Evolutionary conservation across 2,888 invertebrate genomes (phyloP), one percentile per base, ranked within the genome.

Genomic region (Dynastes tityus): DNA sequence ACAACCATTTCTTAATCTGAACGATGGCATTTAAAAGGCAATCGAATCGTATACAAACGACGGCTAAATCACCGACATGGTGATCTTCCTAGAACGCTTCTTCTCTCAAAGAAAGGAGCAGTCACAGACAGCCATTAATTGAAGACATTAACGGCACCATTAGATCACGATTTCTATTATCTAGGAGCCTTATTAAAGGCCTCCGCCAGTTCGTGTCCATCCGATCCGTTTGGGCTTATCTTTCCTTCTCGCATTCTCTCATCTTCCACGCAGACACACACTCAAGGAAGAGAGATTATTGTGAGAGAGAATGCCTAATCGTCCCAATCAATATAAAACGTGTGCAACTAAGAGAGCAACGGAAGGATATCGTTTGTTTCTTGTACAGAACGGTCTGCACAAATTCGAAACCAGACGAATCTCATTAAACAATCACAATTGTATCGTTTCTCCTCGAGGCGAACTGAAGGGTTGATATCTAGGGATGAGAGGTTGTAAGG

Each of bases 81-180:
- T 16, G 22, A 63, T 63, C 63, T 63, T 32, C 63, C 29, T 29
- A 63, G 63, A 63, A 63, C 63, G 32, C 32, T 37, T 63, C 8
- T 45, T 45, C 45, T 45, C 11, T 11, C 45, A 45, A 45, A 45
- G 27, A 63, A 68, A 68, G 49, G 51, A 68, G 68, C 68, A 68
- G 68, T 68, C 68, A 51, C 51, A 51, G 51, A 51, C 68, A 29
- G 51, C 68, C 68, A 68, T 68, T 68, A 68, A 68, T 68, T 51
- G 68, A 68, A 68, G 68, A 68, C 51, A 68, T 68, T 68, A 68
- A 68, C 49, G 68, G 68, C 68, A 68, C 68, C 68, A 68, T 68
- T 68, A 68, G 68, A 68, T 68, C 68, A 68, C 68, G 68, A 68
- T 68, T 68, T 68, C 68, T 68, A 68, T 68, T 68, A 68, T 68